Evolutionary conservation across 2,888 invertebrate species (phyloP), one percentile per base, ranked within the genome.

Genomic region (Pinctada fucata): DNA sequence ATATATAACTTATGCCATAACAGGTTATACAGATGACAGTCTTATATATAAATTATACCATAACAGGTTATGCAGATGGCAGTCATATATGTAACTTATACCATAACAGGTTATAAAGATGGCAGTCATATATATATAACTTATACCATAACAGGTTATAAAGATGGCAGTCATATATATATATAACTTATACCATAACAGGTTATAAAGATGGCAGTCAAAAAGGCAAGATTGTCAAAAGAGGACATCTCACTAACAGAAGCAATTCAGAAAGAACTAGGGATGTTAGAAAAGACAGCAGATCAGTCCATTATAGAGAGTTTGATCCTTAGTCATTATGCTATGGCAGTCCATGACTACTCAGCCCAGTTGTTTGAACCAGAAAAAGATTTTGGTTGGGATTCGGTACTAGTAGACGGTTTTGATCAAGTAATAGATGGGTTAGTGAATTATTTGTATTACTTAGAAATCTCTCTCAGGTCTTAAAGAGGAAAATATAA

Each of bases 351-450:
- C 47, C 52, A 71, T 0, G 83, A 86, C 49, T 87, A 85, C 76
- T 89, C 89, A 3, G 77, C 87, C 0, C 71, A 71, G 1, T 74
- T 82, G 70, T 89, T 88, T 76, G 78, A 83, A 6, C 79, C 85
- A 50, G 83, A 86, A 58, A 77, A 79, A 67, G 87, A 88, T 51
- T 85, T 88, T 79, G 89, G 88, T 6, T 88, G 85, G 83, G 85
- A 88, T 63, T 85, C 80, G 4, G 78, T 86, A n/a, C 64, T 88
- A 16, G 78, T 88, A n/a, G 88, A 88, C 85, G 89, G 89, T 5
- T 83, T 87, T 80, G 88, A 86, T 66, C 81, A 86, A 79, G 83
- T 80, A 51, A 50, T 82, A 63, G 67, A 79, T 76, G 74, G 63
- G 78, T 78, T 65, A 69, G 74, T 31, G 31, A 31, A 31, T 31